These are phyloP conservation scores for Pangasius mekongensis DNA, from an alignment of 2,797 vertebrate genomes.

Conservation along the genomic window DNA sequence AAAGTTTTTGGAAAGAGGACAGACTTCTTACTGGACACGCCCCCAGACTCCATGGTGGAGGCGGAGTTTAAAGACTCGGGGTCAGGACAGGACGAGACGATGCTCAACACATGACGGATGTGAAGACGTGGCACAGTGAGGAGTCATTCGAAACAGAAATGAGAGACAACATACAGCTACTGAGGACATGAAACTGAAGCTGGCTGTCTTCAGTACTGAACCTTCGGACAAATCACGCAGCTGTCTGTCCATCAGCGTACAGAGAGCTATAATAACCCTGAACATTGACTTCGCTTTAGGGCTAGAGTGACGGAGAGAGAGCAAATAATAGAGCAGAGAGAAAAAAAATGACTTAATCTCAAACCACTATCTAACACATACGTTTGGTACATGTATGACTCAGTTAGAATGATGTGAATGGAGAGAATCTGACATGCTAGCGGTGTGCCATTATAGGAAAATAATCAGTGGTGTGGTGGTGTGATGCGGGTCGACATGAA, in stretches of 20 bases:
- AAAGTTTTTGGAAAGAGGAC: constrained; percentile 75
- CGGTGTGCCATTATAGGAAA: neutral
- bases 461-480: neutral
- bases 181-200: constrained; percentile 30
- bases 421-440: neutral
- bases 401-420: neutral
- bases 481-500: neutral
- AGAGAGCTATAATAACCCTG: constrained; percentile 38
- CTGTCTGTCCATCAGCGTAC: constrained; percentile 18
- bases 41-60: constrained; percentile 69
- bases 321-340: neutral
- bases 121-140: constrained; percentile 14
- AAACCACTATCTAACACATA: neutral
- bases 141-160: neutral
- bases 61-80: constrained; percentile 73
- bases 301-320: neutral
- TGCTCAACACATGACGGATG: constrained; percentile 69
- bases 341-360: constrained; percentile 18
- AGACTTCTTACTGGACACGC: constrained; percentile 69
- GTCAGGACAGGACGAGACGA: constrained; percentile 73
- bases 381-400: neutral
- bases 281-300: neutral
- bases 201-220: constrained; percentile 40
- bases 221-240: constrained; percentile 31
- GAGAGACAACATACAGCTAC: neutral